These are phyloP conservation scores for Aplochiton taeniatus DNA, from an alignment of 2,797 vertebrate genomes.

Conservation along the genomic window DNA sequence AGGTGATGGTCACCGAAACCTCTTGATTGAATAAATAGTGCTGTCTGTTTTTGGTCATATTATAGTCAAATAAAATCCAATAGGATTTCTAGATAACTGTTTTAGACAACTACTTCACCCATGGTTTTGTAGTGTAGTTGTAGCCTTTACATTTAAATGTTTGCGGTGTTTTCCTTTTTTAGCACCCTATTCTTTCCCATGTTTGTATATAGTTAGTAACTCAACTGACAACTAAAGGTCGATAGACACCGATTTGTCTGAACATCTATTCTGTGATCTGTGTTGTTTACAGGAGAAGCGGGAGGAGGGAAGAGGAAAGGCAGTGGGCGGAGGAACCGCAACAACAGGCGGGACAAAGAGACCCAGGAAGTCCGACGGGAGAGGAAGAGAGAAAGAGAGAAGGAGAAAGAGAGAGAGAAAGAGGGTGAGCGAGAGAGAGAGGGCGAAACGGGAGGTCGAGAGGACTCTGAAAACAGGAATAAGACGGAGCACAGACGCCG, in stretches of 20 bases:
- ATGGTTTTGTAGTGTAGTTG: no score
- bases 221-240: not conserved
- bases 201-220: not conserved
- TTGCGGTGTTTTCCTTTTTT: no score
- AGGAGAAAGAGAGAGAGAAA: constrained; percentile 76
- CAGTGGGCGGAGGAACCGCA: constrained; percentile 78
- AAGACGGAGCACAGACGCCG: constrained; percentile 89
- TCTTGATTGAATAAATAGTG: not conserved
- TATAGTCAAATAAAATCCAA: no score
- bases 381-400: constrained; percentile 83
- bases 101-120: no score
- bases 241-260: not conserved
- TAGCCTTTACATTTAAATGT: no score
- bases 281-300: constrained; percentile 44
- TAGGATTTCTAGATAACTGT: no score
- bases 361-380: constrained; percentile 81
- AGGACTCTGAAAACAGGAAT: constrained; percentile 84
- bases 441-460: constrained; percentile 76
- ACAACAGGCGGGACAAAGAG: constrained; percentile 84
- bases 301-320: constrained; percentile 65
- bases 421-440: constrained; percentile 78
- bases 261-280: not conserved
- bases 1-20: not conserved
- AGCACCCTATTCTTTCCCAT: no score
- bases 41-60: no score